phyloP scores from a whole-genome alignment of 2,888 invertebrate species.

The Acronicta aceris region DNA sequence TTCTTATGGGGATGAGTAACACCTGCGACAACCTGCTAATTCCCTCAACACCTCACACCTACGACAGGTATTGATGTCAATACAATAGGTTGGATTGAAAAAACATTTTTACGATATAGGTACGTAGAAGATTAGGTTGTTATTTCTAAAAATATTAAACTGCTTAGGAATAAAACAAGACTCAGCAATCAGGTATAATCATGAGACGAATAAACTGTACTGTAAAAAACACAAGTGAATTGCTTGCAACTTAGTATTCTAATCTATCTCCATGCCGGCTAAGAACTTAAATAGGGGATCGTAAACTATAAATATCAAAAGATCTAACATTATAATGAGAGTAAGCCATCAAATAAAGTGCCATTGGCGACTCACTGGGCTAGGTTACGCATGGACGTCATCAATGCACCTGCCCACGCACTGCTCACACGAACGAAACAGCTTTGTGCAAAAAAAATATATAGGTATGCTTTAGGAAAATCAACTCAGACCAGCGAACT shows the following conservation, averaged over 20 bases:
- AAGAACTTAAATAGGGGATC: slow-evolving; percentile 54
- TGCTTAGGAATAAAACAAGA: no score
- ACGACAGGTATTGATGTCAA: slow-evolving; percentile 13
- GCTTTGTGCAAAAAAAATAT: slow-evolving; percentile 18
- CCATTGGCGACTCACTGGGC: slow-evolving; percentile 60
- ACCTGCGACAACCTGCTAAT: slow-evolving; percentile 43
- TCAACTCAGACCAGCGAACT: slow-evolving; percentile 7
- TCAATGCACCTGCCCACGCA: slow-evolving; percentile 63
- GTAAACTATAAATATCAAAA: slow-evolving; percentile 63
- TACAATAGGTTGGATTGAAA: not conserved
- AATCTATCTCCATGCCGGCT: slow-evolving; percentile 43
- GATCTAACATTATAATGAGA: slow-evolving; percentile 63
- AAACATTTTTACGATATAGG: not conserved
- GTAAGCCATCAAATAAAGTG: slow-evolving; percentile 69
- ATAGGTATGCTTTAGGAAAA: slow-evolving; percentile 27
- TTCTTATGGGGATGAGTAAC: slow-evolving; percentile 12
- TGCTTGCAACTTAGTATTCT: slow-evolving; percentile 34
- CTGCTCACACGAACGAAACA: slow-evolving; percentile 29
- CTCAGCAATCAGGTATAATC: not conserved
- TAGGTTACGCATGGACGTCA: slow-evolving; percentile 58
- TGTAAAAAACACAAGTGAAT: slow-evolving; percentile 11
- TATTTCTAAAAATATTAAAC: no score
- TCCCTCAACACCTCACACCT: slow-evolving; percentile 20
- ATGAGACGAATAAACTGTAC: not conserved
- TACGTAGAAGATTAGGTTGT: not conserved